Conservation (phyloP, 92 coral and sea anemone genomes). For the Nematostella vectensis region DNA sequence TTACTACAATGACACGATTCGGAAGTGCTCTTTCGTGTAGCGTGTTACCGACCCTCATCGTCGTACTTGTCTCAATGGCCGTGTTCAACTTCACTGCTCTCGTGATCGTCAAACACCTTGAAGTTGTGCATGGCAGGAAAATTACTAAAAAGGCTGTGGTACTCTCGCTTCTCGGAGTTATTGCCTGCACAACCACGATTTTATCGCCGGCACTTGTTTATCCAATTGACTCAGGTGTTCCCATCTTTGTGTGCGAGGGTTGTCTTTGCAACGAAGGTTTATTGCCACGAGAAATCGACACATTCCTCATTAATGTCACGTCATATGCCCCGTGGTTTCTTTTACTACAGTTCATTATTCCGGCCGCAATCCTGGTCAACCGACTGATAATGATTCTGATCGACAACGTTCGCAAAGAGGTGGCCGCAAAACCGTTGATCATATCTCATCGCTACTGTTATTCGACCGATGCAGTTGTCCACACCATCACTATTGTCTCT, state of each 20-base stretch:
- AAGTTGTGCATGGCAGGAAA: background rate
- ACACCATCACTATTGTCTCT: background rate
- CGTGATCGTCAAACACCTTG: background rate
- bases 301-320: background rate
- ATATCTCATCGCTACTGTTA: too few relatives aligned
- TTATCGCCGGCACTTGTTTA: background rate
- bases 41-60: background rate
- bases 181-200: background rate
- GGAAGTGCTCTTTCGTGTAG: background rate
- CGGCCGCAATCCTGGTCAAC: slow-evolving; percentile 1
- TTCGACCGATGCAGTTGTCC: too few relatives aligned
- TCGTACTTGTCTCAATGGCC: background rate
- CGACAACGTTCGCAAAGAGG: too few relatives aligned
- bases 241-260: slow-evolving; percentile 1
- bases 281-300: background rate
- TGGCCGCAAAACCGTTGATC: too few relatives aligned
- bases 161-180: background rate
- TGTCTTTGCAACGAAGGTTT: background rate
- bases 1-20: background rate
- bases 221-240: background rate
- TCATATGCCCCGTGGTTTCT: background rate
- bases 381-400: too few relatives aligned
- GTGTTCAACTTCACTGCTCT: slow-evolving; percentile 1
- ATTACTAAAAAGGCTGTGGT: background rate
- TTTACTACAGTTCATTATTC: background rate